A percentile compares a stretch with the other conserved stretches of the same genome.
Evolutionary conservation across 2,113 vertebrate species (phyloP).

Genomic region (Pristiophorus japonicus): DNA sequence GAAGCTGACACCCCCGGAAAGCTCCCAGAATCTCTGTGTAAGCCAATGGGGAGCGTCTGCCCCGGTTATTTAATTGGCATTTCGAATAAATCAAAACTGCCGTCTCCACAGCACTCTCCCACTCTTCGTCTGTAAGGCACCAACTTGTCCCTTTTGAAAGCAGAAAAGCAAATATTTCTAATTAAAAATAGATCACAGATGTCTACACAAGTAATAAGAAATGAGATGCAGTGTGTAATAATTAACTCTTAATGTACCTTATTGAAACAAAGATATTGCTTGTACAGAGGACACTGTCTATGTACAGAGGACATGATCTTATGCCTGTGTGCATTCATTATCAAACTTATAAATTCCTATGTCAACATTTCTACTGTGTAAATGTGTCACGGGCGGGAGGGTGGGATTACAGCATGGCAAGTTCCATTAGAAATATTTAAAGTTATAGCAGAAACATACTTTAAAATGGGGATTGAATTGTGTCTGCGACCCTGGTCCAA

Average conservation of each 20-base stretch:
- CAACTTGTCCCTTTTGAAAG: neutral
- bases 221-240: neutral
- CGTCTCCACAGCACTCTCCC: neutral
- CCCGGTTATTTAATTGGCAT: neutral
- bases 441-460: neutral
- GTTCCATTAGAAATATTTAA: neutral
- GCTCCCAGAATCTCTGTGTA: neutral
- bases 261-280: neutral
- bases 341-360: neutral
- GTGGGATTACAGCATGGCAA: neutral
- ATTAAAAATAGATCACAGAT: conserved; percentile 18
- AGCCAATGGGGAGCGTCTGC: neutral
- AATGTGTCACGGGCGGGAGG: neutral
- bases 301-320: neutral
- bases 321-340: neutral
- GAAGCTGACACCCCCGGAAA: neutral
- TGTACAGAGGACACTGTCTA: neutral
- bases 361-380: neutral
- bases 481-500: no score
- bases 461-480: neutral
- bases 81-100: neutral
- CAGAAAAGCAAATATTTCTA: conserved; percentile 5
- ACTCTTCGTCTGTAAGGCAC: neutral
- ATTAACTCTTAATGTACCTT: neutral
- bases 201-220: neutral